Base-by-base conservation (phyloP, 2,888 invertebrate species). In the Melanostoma mellinum region DNA sequence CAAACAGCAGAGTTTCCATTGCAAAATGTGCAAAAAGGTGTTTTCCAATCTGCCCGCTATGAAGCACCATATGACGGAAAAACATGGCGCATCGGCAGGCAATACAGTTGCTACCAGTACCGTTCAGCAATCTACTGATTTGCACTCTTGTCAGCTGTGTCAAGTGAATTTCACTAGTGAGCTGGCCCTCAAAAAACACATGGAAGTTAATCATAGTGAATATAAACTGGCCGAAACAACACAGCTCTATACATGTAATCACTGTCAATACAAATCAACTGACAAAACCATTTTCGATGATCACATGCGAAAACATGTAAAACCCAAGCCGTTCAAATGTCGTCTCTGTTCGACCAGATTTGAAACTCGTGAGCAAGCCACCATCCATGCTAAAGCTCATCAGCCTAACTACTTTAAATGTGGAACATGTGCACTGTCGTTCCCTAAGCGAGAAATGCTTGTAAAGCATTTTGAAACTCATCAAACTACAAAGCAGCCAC, bases 301-400 rank as follows among this genome's bases (percentile, higher is more conserved):
- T 20, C 91, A 92, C 74, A 88, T 90, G 88, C 89, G 90, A 42
- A 91, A 91, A 67, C 92, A 92, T 85, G 86, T 89, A 20, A 91
- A 91, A 76, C 89, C 90, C n/a, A 91, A 91, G 80, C 92, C 91
- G n/a, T 92, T 92, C 75, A 92, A 92, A 87, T 92, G 92, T 86
- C 89, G 91, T 0, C 87, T 92, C n/a, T 92, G 92, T 79, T 90
- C 91, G 42, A 89, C 89, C 48, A 89, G 91, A 4, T 92, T 91
- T 76, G 91, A 91, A 86, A 91, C 91, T 0, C 89, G 91, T 33
- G 91, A 91, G 69, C 90, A 90, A 35, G 91, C 92, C 48, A 90
- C 90, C 30, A 88, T 90, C 69, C 92, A 92, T 69, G 91, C 92
- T 76, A 91, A 91, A 85, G 89, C 90, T 63, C 92, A 92, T 89